Conservation (phyloP, 2,113 vertebrate species). For the Phodopus roborovskii region DNA sequence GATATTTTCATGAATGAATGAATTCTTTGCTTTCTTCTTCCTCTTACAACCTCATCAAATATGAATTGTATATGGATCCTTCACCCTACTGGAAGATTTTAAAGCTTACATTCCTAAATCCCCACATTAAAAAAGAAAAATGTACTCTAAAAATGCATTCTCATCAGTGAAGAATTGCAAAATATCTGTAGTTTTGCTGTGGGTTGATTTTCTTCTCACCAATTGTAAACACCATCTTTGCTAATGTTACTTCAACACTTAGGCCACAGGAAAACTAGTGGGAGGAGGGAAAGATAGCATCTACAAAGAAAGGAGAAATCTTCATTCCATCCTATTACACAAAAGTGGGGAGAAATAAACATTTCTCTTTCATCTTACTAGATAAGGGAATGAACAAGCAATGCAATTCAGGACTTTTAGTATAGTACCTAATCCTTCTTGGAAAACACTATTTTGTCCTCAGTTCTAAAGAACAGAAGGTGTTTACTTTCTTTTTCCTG, state of each 20-base stretch:
- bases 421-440: too few relatives aligned
- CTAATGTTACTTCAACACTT: neutral
- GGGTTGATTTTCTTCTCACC: neutral
- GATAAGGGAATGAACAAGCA: neutral
- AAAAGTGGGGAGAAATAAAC: neutral
- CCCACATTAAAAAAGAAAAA: neutral
- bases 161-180: neutral
- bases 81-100: neutral
- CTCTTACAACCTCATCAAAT: conserved; percentile 28
- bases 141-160: neutral
- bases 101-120: neutral
- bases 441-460: neutral
- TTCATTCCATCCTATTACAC: neutral
- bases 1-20: conserved; percentile 44
- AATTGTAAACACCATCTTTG: neutral
- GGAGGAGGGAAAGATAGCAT: neutral
- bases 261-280: neutral
- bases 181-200: neutral
- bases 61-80: neutral
- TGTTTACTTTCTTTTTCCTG: neutral
- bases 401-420: neutral
- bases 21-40: conserved; percentile 2
- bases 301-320: neutral
- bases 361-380: neutral
- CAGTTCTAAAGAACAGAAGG: fast-evolving